Conservation (phyloP, 2,113 vertebrate genomes). For the Tragelaphus buxtoni region DNA sequence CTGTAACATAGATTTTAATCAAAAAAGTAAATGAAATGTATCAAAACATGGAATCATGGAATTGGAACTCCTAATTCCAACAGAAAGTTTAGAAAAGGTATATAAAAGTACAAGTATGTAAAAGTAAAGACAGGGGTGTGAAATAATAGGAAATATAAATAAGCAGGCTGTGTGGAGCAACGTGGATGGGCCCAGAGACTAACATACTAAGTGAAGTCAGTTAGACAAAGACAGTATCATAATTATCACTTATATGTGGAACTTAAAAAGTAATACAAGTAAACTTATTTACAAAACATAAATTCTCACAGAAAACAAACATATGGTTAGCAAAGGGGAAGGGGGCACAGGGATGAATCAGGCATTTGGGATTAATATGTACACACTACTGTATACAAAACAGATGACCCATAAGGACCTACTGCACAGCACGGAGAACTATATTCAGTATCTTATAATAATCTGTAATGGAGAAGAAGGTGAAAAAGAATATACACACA, state of each 20-base stretch:
- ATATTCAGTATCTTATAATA: background rate
- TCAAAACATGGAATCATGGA: background rate
- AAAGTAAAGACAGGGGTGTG: background rate
- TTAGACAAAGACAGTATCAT: background rate
- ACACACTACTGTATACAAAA: background rate
- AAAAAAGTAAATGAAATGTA: background rate
- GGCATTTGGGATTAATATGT: background rate
- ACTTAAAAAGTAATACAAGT: background rate
- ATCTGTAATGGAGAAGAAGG: background rate
- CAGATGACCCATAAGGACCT: background rate
- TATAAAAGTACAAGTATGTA: rapidly evolving
- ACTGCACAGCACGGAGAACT: background rate
- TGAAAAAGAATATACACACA: background rate
- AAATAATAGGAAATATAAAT: rapidly evolving
- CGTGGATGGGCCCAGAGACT: background rate
- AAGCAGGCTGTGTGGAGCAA: background rate
- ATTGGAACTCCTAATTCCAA: background rate
- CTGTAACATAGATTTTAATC: background rate
- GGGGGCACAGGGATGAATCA: background rate
- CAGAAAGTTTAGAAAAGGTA: background rate
- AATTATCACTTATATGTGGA: background rate
- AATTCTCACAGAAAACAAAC: background rate
- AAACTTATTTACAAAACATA: background rate
- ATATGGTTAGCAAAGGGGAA: background rate
- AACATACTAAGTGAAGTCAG: background rate